These are phyloP conservation scores for Vespertilio murinus DNA, from an alignment of 2,797 vertebrate species.

Conservation along the genomic window DNA sequence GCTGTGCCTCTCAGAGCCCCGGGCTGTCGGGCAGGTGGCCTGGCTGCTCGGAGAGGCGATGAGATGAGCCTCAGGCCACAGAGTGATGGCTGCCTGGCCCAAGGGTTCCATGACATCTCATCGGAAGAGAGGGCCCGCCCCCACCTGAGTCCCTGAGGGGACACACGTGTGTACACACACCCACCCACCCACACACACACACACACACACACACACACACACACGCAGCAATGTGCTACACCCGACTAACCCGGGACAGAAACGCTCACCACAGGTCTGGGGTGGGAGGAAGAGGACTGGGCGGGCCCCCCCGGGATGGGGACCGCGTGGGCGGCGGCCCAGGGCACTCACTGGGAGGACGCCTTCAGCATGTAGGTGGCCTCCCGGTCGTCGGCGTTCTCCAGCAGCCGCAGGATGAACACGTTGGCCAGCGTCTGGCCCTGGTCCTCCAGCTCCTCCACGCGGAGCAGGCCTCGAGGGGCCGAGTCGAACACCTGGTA, in stretches of 20 bases:
- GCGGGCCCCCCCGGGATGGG: background rate
- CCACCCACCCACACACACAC: rapidly evolving
- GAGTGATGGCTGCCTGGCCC: rapidly evolving
- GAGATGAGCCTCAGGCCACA: background rate
- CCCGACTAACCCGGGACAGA: background rate
- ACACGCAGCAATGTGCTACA: rapidly evolving
- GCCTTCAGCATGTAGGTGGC: conserved; percentile 96
- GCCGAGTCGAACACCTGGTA: conserved; percentile 96
- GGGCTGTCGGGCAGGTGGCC: background rate
- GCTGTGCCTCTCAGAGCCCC: background rate
- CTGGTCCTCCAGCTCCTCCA: conserved; percentile 95
- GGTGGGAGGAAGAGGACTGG: rapidly evolving
- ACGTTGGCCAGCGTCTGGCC: conserved; percentile 93
- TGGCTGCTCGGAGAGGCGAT: background rate
- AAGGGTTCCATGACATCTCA: background rate
- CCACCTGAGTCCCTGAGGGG: background rate
- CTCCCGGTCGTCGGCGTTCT: conserved; percentile 93
- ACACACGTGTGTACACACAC: rapidly evolving
- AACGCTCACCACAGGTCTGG: background rate
- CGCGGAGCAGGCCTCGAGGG: conserved; percentile 92
- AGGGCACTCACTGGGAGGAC: conserved; percentile 91
- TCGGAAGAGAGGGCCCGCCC: background rate
- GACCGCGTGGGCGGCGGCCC: rapidly evolving
- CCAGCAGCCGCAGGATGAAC: conserved; percentile 93
- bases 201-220: too few species aligned